These are phyloP conservation scores for Chelmon rostratus DNA, from an alignment of 2,797 vertebrate genomes.

Conservation along the genomic window DNA sequence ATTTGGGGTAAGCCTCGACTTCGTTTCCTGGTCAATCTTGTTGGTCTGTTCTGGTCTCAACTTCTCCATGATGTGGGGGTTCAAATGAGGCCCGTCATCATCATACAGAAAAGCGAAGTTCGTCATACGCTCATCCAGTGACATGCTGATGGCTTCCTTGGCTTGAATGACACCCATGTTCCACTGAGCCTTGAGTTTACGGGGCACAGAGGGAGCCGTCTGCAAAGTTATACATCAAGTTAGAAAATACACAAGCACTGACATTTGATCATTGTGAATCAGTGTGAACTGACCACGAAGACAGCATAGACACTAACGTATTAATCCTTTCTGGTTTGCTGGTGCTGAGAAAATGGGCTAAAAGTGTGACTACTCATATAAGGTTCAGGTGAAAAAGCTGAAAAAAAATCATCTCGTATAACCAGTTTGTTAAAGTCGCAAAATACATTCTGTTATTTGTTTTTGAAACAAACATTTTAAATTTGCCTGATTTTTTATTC, in stretches of 20 bases:
- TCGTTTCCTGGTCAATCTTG: background rate
- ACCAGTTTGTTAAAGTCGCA: background rate
- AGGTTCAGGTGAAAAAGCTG: background rate
- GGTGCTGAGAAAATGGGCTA: background rate
- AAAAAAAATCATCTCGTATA: background rate
- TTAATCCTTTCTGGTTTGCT: background rate
- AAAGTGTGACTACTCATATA: background rate
- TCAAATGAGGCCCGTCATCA: constrained; percentile 90
- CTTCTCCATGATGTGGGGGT: constrained; percentile 88
- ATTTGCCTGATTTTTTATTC: background rate
- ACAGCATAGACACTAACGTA: too few species aligned
- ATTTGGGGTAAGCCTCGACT: constrained; percentile 62
- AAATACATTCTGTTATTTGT: background rate
- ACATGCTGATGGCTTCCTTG: constrained; percentile 89
- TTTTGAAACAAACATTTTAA: background rate
- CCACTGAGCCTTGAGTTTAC: constrained; percentile 92
- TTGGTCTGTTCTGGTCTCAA: constrained; percentile 77
- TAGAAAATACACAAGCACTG: background rate
- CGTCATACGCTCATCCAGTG: constrained; percentile 88
- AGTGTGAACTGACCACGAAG: too few species aligned
- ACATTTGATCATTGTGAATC: background rate
- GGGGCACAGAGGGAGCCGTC: constrained; percentile 86
- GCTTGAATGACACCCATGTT: constrained; percentile 92
- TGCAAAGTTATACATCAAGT: constrained; percentile 22
- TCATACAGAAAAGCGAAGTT: constrained; percentile 93